Conservation (phyloP, 2,113 vertebrate species). For the Peromyscus californicus region DNA sequence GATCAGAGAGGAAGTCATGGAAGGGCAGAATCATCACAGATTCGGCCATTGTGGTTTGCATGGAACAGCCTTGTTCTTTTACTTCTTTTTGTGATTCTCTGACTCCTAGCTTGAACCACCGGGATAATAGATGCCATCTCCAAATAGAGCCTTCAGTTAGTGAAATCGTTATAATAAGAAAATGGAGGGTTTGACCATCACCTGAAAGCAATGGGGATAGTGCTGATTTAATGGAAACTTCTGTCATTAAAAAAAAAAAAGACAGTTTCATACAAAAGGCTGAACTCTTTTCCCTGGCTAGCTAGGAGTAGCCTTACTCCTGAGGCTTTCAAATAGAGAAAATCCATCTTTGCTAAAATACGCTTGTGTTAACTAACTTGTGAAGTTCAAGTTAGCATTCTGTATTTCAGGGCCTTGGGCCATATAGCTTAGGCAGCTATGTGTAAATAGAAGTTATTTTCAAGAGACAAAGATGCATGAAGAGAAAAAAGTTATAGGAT, state of each 20-base stretch:
- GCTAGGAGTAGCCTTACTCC: not conserved
- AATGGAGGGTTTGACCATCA: conserved; percentile 57
- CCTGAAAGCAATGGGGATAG: conserved; percentile 51
- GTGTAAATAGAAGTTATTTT: conserved; percentile 44
- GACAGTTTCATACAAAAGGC: not conserved
- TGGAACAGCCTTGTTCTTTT: not conserved
- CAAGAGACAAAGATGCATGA: conserved; percentile 27
- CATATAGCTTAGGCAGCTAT: not conserved
- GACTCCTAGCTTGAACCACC: conserved; percentile 1
- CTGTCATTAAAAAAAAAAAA: conserved; percentile 7
- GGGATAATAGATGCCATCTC: conserved; percentile 45
- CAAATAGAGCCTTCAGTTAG: conserved; percentile 57
- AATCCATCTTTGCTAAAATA: conserved; percentile 50
- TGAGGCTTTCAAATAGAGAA: conserved; percentile 17
- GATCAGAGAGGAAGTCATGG: not conserved
- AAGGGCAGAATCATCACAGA: not conserved
- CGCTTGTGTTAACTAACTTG: not conserved
- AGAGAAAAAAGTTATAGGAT: not conserved
- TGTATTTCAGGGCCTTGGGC: not conserved
- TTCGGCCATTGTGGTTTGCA: not conserved
- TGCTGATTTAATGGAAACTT: conserved; percentile 37
- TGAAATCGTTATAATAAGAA: conserved; percentile 71
- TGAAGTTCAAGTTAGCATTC: conserved; percentile 37
- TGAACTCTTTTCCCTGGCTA: not conserved
- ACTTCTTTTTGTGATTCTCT: conserved; percentile 18